Evolutionary conservation across 2,113 vertebrate species (phyloP).

Genomic region (Zingel zingel): DNA sequence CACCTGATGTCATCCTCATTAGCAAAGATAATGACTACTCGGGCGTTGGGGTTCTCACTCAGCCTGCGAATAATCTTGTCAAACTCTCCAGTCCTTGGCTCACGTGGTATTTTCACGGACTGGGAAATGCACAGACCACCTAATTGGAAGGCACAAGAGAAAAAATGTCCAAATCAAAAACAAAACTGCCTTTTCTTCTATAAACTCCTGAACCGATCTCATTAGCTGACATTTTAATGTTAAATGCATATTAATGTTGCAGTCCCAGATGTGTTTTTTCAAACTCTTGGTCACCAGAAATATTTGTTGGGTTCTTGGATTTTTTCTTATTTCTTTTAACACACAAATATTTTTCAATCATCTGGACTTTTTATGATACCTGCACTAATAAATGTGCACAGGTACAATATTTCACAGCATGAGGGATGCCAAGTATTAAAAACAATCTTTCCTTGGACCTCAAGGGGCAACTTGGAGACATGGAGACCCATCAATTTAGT

Average conservation of each 20-base stretch:
- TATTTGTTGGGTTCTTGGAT: background rate
- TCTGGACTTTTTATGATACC: slow-evolving; percentile 36
- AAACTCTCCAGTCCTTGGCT: slow-evolving; percentile 91
- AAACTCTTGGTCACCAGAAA: background rate
- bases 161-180: background rate
- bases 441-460: slow-evolving; percentile 54
- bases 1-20: slow-evolving; percentile 97
- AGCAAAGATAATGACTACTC: slow-evolving; percentile 93
- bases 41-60: slow-evolving; percentile 92
- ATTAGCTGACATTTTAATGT: background rate
- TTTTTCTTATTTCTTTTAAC: slow-evolving; percentile 17
- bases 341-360: slow-evolving; percentile 40
- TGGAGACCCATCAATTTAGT: slow-evolving; percentile 61
- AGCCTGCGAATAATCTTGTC: slow-evolving; percentile 95
- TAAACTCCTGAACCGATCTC: background rate
- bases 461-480: slow-evolving; percentile 50
- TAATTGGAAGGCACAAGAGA: slow-evolving; percentile 66
- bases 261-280: background rate
- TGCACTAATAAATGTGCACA: slow-evolving; percentile 59
- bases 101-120: slow-evolving; percentile 95
- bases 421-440: slow-evolving; percentile 60
- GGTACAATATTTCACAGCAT: slow-evolving; percentile 59
- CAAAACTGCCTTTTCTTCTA: background rate
- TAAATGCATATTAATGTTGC: background rate
- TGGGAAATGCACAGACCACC: slow-evolving; percentile 94